These are phyloP conservation scores for Troilus luridus DNA, from an alignment of 2,888 invertebrate species.

Conservation along the genomic window DNA sequence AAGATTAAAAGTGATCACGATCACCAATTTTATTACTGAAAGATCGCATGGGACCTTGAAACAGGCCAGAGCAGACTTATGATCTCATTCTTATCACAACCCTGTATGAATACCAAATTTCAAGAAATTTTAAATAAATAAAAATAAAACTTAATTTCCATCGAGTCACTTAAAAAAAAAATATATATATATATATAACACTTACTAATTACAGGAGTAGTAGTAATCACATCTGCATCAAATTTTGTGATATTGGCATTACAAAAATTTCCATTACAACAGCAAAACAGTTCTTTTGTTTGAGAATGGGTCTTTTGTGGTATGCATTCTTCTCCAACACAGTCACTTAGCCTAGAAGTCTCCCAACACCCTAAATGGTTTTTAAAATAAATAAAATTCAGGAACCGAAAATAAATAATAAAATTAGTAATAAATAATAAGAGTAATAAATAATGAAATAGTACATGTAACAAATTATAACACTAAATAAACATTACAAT, in stretches of 20 bases:
- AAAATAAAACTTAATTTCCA: too few species aligned
- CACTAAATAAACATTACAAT: too few species aligned
- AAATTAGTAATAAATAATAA: background rate
- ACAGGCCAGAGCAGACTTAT: too few species aligned
- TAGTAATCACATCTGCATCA: constrained; percentile 45
- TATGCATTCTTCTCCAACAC: constrained; percentile 72
- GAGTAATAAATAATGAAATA: background rate
- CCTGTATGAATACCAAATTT: too few species aligned
- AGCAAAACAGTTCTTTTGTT: constrained; percentile 80
- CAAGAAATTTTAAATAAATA: too few species aligned
- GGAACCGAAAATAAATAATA: background rate
- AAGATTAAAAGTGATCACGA: too few species aligned
- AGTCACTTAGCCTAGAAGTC: constrained; percentile 70
- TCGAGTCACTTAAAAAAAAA: too few species aligned
- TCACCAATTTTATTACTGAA: too few species aligned
- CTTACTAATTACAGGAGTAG: constrained; percentile 38
- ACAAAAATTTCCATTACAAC: constrained; percentile 84
- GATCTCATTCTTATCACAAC: too few species aligned
- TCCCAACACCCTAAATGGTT: constrained; percentile 71
- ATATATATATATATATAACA: background rate
- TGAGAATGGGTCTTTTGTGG: constrained; percentile 72
- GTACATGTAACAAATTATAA: background rate
- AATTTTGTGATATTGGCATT: constrained; percentile 76
- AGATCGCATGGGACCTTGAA: too few species aligned
- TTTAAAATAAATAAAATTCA: background rate